A percentile compares a stretch with the other conserved stretches of the same genome.
Conservation (phyloP, 2,113 vertebrate genomes). For the Sylvietta virens region DNA sequence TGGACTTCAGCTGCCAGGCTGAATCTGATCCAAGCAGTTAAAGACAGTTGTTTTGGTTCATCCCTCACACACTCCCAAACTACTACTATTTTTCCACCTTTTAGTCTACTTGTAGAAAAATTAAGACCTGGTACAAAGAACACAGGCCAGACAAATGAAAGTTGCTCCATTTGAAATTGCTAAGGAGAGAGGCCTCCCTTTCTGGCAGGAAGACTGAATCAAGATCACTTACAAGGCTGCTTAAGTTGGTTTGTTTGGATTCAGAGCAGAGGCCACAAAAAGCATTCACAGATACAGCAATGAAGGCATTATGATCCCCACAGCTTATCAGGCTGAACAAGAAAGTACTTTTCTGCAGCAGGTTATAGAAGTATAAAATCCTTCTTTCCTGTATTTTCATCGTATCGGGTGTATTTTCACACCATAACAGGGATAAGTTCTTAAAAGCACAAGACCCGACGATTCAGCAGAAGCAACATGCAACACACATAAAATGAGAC, state of each 20-base stretch:
- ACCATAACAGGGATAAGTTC: not conserved
- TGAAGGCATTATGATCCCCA: not conserved
- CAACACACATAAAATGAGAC: not conserved
- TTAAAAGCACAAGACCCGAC: rapidly evolving
- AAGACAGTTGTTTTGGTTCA: not conserved
- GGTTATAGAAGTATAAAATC: not conserved
- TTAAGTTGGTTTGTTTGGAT: not conserved
- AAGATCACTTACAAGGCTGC: not conserved
- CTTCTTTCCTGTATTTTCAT: not conserved
- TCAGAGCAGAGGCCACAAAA: not conserved
- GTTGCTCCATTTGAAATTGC: not conserved
- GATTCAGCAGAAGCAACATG: not conserved
- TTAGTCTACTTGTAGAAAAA: not conserved
- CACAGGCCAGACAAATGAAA: not conserved
- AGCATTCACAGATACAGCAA: not conserved
- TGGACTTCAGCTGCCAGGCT: not conserved
- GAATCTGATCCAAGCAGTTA: not conserved
- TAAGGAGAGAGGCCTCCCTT: not conserved
- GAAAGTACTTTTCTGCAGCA: not conserved
- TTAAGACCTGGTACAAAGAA: not conserved
- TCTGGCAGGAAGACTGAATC: not conserved
- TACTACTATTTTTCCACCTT: not conserved
- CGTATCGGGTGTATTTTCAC: not conserved
- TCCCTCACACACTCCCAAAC: not conserved
- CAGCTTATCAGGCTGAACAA: not conserved